Base-by-base conservation (phyloP, 1,140 invertebrate genomes). In the Apis cerana region DNA sequence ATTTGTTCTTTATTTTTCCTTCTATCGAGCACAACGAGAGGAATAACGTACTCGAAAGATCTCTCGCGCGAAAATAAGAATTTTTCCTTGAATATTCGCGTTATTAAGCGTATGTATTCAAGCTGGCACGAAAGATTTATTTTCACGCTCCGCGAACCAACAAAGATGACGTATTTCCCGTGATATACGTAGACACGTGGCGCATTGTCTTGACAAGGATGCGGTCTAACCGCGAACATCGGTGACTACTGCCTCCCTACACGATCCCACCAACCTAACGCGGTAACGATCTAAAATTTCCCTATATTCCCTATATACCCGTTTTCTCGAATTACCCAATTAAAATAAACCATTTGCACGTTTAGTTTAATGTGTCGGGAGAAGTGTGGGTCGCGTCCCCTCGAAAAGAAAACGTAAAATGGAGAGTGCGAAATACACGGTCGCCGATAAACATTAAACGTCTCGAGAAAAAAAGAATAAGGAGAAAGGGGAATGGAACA, bases 401-500 rank as follows among this genome's bases (percentile, higher is more conserved):
- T 10, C 3, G 33, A 12, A 48, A 15, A 1, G 12, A 17, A 11
- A 17, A 10, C 5, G n/a, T 21, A 21, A 59, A 59, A 56, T 52
- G n/a, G 21, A 21, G 13, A n/a, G 19, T 12, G 33, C 48, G 17
- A 58, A 33, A 62, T n/a, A 56, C 43, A 54, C 33, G 62, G 58
- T 7, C 19, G 59, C 17, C 67, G 59, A 79, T 78, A 83, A 78
- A 80, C 61, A 72, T 43, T 12, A 48, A 8, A 43, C 19, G 58
- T 7, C 0, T 19, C 9, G 43, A 9, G 5, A 48, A 50, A 48
- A 19, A 54, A 56, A 50, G 19, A 43, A 43, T 43, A 43, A 52
- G 43, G 15, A 61, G 27, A 33, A 64, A 62, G 75, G 81, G 58
- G 72, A 65, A 43, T 52, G 72, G 56, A 75, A 67, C 56, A 74